Evolutionary conservation across 2,797 vertebrate genomes (phyloP), one percentile per base, ranked within the genome.

Genomic region (Rhinophrynus dorsalis): DNA sequence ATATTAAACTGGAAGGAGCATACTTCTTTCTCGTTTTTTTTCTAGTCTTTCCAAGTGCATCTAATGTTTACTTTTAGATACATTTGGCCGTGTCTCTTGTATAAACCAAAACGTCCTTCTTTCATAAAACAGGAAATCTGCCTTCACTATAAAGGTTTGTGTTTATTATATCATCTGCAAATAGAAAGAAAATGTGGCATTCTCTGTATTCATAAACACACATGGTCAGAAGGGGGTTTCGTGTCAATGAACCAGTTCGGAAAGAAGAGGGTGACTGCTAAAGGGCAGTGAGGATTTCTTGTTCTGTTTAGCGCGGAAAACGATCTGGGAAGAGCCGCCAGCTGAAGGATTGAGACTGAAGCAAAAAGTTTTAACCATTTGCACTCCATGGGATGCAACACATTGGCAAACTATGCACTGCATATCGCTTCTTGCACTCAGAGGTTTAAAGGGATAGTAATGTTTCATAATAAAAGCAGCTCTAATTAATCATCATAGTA

Each of bases 91-190:
- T 51, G 44, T 59, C 69, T 45, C 54, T 42, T 57, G 54, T 73
- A 58, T 73, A 73, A 73, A 66, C 69, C 30, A 66, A 66, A 63
- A 65, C 59, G 68, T 38, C 63, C 35, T 44, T 64, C 61, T 64
- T 57, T 64, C 56, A 65, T 72, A 65, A 65, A 65, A 73, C 69
- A 73, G 69, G 69, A 73, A 73, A 66, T 73, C 44, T 73, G 69
- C 61, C 54, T 52, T 35, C 48, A 35, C 42, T 42, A 65, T 72
- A 58, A 58, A 35, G 69, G 66, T 73, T 64, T 66, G 52, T 72
- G 69, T 66, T 73, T 73, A 73, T 73, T 58, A 51, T 51, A 59
- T 72, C 50, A 50, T 71, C 44, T 29, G 67, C 35, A 50, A 65
- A 21, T 45, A 32, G 48, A 62, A 18, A 51, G 27, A 54, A 18